These are phyloP conservation scores for Pinctada fucata DNA, from an alignment of 2,888 invertebrate genomes.

Conservation along the genomic window DNA sequence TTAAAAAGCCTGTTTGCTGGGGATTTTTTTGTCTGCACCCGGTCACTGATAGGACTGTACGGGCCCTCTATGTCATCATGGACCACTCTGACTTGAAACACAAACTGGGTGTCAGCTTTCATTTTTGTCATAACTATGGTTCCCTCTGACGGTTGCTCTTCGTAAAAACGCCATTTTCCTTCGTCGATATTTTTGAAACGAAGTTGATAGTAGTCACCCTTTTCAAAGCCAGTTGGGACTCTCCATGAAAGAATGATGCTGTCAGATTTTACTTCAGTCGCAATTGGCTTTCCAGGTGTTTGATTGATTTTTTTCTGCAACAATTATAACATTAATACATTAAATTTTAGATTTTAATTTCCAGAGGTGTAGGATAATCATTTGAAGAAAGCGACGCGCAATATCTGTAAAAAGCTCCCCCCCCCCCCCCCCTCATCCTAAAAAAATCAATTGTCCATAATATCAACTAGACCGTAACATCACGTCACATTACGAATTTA, in stretches of 20 bases:
- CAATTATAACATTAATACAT: too few relatives aligned
- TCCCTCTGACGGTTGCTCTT: neutral
- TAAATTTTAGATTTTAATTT: too few relatives aligned
- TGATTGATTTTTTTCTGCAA: too few relatives aligned
- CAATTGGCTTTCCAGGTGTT: neutral
- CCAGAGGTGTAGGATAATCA: too few relatives aligned
- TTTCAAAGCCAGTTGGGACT: neutral
- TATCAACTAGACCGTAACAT: too few relatives aligned
- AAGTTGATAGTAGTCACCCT: neutral
- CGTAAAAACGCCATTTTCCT: neutral
- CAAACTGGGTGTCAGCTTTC: slow-evolving; percentile 22
- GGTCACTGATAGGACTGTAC: slow-evolving; percentile 22
- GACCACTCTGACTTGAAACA: slow-evolving; percentile 29
- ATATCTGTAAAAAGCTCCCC: too few relatives aligned
- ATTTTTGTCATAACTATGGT: neutral
- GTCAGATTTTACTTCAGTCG: neutral
- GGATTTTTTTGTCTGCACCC: slow-evolving; percentile 20
- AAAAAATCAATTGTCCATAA: too few relatives aligned
- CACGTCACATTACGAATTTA: too few relatives aligned
- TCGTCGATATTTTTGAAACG: neutral
- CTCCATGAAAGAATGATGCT: neutral
- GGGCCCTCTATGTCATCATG: slow-evolving; percentile 11
- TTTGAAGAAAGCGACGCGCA: too few relatives aligned
- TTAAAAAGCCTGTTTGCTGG: neutral
- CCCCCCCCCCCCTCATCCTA: too few relatives aligned